phyloP scores from a whole-genome alignment of 2,888 invertebrate genomes.

The Eubasilissa splendida region DNA sequence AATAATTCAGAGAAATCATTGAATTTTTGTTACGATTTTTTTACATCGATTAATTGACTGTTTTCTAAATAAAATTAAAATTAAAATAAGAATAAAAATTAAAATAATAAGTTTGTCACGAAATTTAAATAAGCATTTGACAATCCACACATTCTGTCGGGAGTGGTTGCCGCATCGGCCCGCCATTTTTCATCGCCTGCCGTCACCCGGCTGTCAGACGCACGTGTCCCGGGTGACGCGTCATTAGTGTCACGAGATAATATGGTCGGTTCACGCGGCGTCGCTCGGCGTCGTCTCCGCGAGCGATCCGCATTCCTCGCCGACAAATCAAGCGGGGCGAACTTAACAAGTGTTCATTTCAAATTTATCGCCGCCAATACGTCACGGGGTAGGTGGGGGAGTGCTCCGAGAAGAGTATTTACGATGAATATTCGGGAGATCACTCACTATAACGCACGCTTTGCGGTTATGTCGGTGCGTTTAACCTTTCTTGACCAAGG shows the following conservation, averaged over 20 bases:
- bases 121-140: background rate
- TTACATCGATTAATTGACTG: too few relatives aligned
- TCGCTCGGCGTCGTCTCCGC: background rate
- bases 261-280: background rate
- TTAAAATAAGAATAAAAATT: too few relatives aligned
- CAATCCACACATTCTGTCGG: background rate
- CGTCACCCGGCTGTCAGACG: constrained; percentile 16
- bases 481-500: too few relatives aligned
- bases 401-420: background rate
- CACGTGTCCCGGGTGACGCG: constrained; percentile 14
- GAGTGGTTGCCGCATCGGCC: background rate
- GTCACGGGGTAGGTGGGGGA: background rate
- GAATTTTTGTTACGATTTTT: too few relatives aligned
- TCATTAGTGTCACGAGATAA: constrained; percentile 14
- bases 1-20: too few relatives aligned
- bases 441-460: background rate
- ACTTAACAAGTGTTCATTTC: constrained; percentile 17
- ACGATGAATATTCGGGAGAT: background rate
- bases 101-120: too few relatives aligned
- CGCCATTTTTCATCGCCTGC: background rate
- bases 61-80: too few relatives aligned
- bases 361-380: constrained; percentile 14
- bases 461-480: background rate
- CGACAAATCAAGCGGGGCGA: background rate
- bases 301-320: background rate